These are phyloP conservation scores for Heliothis virescens DNA, from an alignment of 1,140 invertebrate species.

Conservation along the genomic window DNA sequence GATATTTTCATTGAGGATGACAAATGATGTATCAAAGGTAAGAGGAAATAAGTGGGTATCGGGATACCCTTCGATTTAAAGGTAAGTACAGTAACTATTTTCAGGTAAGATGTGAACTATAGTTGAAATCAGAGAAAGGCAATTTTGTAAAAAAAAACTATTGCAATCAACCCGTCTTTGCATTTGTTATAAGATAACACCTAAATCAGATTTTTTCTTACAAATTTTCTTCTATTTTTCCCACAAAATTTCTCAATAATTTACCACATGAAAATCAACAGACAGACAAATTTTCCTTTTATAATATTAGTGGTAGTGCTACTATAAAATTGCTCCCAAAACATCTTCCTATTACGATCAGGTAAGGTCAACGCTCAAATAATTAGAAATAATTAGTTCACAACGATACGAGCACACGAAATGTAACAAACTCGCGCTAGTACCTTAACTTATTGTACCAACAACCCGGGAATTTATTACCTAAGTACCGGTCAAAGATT, in stretches of 20 bases:
- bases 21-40: conserved; percentile 10
- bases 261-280: too few species aligned
- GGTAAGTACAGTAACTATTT: too few species aligned
- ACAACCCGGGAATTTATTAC: conserved; percentile 56
- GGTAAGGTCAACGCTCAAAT: conserved; percentile 65
- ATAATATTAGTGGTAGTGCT: too few species aligned
- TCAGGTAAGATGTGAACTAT: too few species aligned
- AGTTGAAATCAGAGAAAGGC: too few species aligned
- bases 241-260: too few species aligned
- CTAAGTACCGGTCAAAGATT: neutral
- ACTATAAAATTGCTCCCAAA: too few species aligned
- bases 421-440: conserved; percentile 67
- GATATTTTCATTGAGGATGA: conserved; percentile 27
- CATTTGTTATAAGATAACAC: too few species aligned
- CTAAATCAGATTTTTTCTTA: too few species aligned
- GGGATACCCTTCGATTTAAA: neutral
- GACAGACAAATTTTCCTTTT: too few species aligned
- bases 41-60: neutral
- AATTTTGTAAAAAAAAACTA: neutral
- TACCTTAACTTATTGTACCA: conserved; percentile 66
- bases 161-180: neutral
- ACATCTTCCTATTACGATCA: conserved; percentile 10
- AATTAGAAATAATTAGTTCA: conserved; percentile 72
- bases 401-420: conserved; percentile 58
- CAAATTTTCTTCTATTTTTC: too few species aligned